Percentiles rank a stretch among this genome's conserved stretches.
phyloP scores from a whole-genome alignment of 2,888 invertebrate genomes.

The Trichopria drosophilae region DNA sequence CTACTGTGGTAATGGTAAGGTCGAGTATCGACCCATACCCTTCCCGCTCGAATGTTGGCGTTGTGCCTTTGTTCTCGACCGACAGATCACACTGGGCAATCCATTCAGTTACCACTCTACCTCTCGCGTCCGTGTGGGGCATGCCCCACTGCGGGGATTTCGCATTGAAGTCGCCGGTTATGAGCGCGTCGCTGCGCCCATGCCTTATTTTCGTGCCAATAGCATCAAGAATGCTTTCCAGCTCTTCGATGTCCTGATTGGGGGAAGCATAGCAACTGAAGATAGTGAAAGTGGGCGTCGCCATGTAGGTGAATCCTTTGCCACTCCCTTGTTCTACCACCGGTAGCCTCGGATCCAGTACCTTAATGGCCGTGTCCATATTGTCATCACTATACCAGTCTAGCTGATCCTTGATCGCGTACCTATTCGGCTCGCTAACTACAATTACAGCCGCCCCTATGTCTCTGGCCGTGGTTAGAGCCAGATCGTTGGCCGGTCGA shows the following conservation, averaged over 20 bases:
- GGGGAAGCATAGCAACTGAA: too few relatives aligned
- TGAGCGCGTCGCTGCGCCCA: background rate
- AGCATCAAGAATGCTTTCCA: constrained; percentile 20
- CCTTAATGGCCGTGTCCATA: constrained; percentile 15
- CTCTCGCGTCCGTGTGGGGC: constrained; percentile 24
- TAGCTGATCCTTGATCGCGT: constrained; percentile 16
- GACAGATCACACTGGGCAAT: too few relatives aligned
- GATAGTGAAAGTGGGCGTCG: background rate
- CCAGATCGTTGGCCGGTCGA: constrained; percentile 16
- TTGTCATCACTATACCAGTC: constrained; percentile 21
- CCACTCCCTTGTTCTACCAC: constrained; percentile 10
- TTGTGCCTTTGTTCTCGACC: too few relatives aligned
- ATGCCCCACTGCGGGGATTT: constrained; percentile 35
- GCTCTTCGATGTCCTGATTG: constrained; percentile 15
- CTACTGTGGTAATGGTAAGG: constrained; percentile 24
- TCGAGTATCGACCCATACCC: too few relatives aligned
- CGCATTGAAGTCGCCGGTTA: too few relatives aligned
- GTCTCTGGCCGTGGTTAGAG: constrained; percentile 11
- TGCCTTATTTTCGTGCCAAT: constrained; percentile 18
- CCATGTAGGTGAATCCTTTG: too few relatives aligned
- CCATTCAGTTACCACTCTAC: constrained; percentile 26
- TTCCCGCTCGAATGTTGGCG: too few relatives aligned
- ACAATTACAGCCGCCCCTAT: constrained; percentile 2
- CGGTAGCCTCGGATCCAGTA: constrained; percentile 12
- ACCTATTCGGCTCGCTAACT: constrained; percentile 16